Evolutionary conservation across 64 coral and sea anemone species (phyloP).

Genomic region (Montipora capricornis): DNA sequence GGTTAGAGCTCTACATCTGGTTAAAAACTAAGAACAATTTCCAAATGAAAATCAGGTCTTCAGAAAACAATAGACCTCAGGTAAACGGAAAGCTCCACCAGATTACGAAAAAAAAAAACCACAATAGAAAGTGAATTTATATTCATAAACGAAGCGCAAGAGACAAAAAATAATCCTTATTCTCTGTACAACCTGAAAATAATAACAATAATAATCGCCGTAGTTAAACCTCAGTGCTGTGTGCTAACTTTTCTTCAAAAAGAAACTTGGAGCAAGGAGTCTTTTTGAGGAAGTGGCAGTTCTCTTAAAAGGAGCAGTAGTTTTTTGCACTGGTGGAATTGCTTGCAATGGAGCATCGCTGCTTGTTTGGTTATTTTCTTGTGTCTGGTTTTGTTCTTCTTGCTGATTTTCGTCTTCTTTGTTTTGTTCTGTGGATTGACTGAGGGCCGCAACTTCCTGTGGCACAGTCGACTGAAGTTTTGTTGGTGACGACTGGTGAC

Average conservation of each 20-base stretch:
- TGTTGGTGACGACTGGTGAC: constrained; percentile 7
- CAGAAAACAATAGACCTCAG: too few species aligned
- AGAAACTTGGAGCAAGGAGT: constrained; percentile 17
- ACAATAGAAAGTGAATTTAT: background rate
- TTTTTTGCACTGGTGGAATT: background rate
- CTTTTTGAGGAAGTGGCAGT: background rate
- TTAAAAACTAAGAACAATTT: too few species aligned
- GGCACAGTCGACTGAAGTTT: background rate
- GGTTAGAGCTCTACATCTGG: too few species aligned
- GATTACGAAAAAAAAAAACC: background rate
- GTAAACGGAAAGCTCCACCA: too few species aligned
- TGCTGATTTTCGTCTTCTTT: background rate
- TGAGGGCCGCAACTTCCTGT: background rate
- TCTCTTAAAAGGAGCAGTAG: background rate
- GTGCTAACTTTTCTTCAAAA: constrained; percentile 12
- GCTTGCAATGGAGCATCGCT: background rate
- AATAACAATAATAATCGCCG: background rate
- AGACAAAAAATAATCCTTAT: too few species aligned
- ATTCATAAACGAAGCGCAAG: too few species aligned
- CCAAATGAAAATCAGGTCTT: too few species aligned
- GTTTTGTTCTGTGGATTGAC: background rate
- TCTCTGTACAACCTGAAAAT: background rate
- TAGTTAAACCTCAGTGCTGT: background rate
- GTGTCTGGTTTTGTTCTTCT: background rate
- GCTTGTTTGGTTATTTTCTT: background rate